These are phyloP conservation scores for Bos indicus DNA, from an alignment of 2,113 vertebrate genomes.

Conservation along the genomic window DNA sequence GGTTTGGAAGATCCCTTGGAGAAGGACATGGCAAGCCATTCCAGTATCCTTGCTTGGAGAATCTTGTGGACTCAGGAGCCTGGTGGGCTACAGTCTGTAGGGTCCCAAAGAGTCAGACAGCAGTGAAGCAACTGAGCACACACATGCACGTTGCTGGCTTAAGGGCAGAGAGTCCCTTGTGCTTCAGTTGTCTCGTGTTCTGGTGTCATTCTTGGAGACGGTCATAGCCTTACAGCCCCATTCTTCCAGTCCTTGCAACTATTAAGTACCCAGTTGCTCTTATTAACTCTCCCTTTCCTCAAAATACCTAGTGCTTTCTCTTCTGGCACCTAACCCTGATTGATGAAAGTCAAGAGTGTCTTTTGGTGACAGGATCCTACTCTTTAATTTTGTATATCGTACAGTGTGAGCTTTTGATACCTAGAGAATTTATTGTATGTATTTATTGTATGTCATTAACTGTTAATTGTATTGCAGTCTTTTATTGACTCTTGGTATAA, in stretches of 20 bases:
- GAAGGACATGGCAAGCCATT: neutral
- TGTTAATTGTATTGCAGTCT: neutral
- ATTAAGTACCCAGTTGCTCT: neutral
- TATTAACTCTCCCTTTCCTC: neutral
- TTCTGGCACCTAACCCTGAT: neutral
- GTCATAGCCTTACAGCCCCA: neutral
- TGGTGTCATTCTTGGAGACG: neutral
- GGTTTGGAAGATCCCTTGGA: neutral
- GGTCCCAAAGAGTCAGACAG: neutral
- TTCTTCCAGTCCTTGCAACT: neutral
- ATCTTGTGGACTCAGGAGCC: neutral
- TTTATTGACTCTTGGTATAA: neutral
- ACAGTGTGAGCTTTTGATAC: neutral
- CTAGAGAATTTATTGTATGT: neutral
- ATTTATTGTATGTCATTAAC: neutral
- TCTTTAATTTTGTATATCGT: neutral
- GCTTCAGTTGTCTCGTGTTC: neutral
- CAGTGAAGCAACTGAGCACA: neutral
- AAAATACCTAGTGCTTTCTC: neutral
- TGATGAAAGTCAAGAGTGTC: neutral
- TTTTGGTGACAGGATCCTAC: neutral
- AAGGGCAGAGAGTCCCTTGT: neutral
- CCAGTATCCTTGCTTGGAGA: neutral
- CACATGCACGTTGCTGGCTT: neutral
- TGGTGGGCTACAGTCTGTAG: neutral